Base-by-base conservation (phyloP, 2,888 invertebrate genomes). In the Bombylius major region DNA sequence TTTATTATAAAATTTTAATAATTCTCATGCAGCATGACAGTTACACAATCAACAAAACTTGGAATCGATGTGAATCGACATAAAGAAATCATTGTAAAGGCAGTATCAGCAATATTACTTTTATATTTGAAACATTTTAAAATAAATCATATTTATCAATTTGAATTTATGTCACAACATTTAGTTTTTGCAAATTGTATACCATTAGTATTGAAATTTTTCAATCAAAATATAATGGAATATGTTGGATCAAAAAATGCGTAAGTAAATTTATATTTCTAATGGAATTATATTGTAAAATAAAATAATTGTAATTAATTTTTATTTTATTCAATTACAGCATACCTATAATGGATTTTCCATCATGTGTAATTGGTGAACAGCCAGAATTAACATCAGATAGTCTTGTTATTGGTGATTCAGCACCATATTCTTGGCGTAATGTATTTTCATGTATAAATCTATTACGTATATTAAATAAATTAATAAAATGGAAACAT, bases 401-500 rank as follows among this genome's bases (percentile, higher is more conserved):
- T 70, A 90, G 87, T 67, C 79, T 97, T 61, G 89, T 91, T 67
- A 87, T 91, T 64, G 88, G 89, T 39, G 87, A 87, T 65, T 83
- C 84, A 58, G 84, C 89, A 62, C 84, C 85, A 50, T 97, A 87
- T 73, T 94, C 96, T 50, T 99, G 98, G 99, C 82, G 98, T 63
- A 99, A 99, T 77, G 86, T 99, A 55, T 99, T 96, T 75, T 93
- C 96, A 5, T 96, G 97, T 69, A 95, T 99, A 58, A 99, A 99
- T 78, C 76, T 99, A 53, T 76, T 99, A 60, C 82, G 99, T 64
- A 92, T 99, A 64, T 80, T 99, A 55, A 99, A 99, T 74, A 99
- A 99, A 77, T 78, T 99, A 57, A 98, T 97, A 47, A 99, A 99
- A 75, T 97, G 98, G 94, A 99, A 99, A 71, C 97, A 98, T 74